Percentiles rank a stretch among this genome's conserved stretches.
Conservation (phyloP, 2,113 vertebrate genomes). For the Hypocryptadius cinnamomeus region DNA sequence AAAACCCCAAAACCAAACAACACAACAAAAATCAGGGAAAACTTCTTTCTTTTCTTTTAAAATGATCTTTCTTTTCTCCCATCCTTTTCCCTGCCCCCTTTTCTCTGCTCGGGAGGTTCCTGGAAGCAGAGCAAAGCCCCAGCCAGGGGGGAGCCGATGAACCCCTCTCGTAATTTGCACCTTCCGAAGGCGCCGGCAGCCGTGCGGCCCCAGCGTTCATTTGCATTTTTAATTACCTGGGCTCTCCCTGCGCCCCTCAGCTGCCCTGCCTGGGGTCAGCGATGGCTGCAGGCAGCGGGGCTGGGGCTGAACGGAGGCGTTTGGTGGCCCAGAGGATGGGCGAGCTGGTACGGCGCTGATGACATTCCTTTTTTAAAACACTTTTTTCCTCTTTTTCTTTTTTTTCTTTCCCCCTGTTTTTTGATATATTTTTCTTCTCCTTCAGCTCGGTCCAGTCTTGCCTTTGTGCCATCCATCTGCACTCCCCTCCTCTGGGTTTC, state of each 20-base stretch:
- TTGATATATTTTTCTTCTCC: accelerated
- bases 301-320: not conserved
- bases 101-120: not conserved
- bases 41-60: not conserved
- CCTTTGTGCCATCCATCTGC: not conserved
- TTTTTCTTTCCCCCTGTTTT: not conserved
- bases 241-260: constrained; percentile 7
- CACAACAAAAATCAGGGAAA: not conserved
- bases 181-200: constrained; percentile 42
- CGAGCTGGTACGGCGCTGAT: not conserved
- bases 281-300: not conserved
- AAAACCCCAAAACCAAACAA: too few species aligned
- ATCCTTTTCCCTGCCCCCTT: not conserved
- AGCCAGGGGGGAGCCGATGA: not conserved
- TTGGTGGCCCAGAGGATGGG: not conserved
- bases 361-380: not conserved
- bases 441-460: not conserved
- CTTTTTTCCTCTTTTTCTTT: too few species aligned
- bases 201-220: constrained; percentile 26
- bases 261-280: not conserved
- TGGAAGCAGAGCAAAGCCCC: not conserved
- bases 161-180: constrained; percentile 29
- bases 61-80: not conserved
- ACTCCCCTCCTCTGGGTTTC: not conserved
- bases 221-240: constrained; percentile 66